These are phyloP conservation scores for Pristionchus entomophagus DNA, from an alignment of 2,888 invertebrate genomes.

Conservation along the genomic window DNA sequence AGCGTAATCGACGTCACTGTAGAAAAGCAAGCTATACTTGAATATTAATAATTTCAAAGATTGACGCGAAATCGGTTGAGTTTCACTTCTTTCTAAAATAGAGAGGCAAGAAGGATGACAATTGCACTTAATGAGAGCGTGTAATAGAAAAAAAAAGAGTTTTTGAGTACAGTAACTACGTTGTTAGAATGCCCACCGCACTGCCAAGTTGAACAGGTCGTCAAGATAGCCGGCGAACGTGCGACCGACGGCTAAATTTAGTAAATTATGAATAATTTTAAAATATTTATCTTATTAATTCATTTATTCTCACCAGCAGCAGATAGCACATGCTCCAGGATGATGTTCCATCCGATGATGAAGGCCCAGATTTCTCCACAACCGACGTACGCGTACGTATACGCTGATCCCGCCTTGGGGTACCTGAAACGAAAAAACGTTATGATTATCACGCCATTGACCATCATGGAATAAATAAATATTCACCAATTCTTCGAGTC, in stretches of 20 bases:
- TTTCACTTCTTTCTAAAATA: no score
- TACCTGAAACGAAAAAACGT: constrained; percentile 78
- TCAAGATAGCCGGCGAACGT: constrained; percentile 78
- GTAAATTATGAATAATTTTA: background rate
- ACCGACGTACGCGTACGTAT: constrained; percentile 93
- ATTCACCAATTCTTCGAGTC: background rate
- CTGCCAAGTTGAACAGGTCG: constrained; percentile 59
- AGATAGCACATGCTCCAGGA: constrained; percentile 86
- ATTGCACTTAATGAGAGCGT: no score
- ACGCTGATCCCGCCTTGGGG: constrained; percentile 84
- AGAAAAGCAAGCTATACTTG: no score
- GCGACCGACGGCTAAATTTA: constrained; percentile 76
- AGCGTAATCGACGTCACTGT: no score
- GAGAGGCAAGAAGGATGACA: no score
- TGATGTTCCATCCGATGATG: constrained; percentile 79
- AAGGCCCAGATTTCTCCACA: constrained; percentile 96
- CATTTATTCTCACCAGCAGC: constrained; percentile 56
- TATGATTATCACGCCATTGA: background rate
- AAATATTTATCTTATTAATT: background rate
- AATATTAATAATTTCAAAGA: no score
- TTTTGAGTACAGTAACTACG: no score
- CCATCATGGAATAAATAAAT: background rate
- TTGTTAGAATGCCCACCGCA: background rate
- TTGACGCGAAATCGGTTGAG: no score
- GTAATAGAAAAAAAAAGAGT: no score